Evolutionary conservation across 2,888 invertebrate species (phyloP), one percentile per base, ranked within the genome.

Genomic region (Allygus modestus): DNA sequence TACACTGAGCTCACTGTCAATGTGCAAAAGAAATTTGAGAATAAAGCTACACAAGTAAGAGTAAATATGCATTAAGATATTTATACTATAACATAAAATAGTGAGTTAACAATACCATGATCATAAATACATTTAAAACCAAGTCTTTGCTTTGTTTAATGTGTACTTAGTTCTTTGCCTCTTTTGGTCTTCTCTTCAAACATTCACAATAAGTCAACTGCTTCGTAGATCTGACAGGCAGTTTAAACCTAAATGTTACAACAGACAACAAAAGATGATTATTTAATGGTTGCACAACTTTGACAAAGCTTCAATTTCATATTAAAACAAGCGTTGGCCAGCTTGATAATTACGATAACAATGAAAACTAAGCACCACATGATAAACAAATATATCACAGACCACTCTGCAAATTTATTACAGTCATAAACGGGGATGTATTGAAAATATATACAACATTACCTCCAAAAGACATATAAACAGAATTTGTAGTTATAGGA

Each of bases 201-300:
- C 41, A 41, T 12, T 73, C 73, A 73, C 41, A 73, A 41, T 23
- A n/a, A 15, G 65, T 65, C 65, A 73, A 73, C 73, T 17, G 73
- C 73, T 73, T 41, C 73, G 31, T 9, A n/a, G 69, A 15, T 69
- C 69, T 31, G 69, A 31, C 73, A 73, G 73, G 73, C 69, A 31
- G 33, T 43, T 73, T 73, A 73, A 73, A 73, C 73, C 73, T 73
- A 73, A 37, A 73, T 73, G 73, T 73, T 73, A 73, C 73, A 73
- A 73, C 73, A 73, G 41, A 73, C 41, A 69, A 69, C 69, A 73
- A 20, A 73, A 26, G 15, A 17, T 20, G 65, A 65, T 65, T 65
- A 65, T 65, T 65, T 28, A 31, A 65, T 15, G 15, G 65, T 15
- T 65, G 17, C 15, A 65, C 20, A 7, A 23, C 23, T 54, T 4